phyloP scores from a whole-genome alignment of 2,113 vertebrate genomes.

The Elanus axillaris region DNA sequence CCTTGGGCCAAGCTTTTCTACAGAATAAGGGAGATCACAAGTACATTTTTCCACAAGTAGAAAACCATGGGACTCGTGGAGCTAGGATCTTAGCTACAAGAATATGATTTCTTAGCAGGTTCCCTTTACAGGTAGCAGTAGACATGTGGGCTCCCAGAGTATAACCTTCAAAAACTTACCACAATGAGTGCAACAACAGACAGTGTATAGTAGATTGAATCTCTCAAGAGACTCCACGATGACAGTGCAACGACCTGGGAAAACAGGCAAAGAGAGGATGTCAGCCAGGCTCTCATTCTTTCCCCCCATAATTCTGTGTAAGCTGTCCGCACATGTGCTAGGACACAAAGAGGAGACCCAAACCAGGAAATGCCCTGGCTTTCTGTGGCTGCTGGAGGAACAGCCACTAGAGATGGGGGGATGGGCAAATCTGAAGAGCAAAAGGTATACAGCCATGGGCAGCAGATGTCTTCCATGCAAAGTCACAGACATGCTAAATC shows the following conservation, averaged over 20 bases:
- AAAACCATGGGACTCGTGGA: accelerated
- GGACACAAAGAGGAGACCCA: accelerated
- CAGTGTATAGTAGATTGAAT: slow-evolving; percentile 90
- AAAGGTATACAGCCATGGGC: neutral
- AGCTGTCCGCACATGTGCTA: accelerated
- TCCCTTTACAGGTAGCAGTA: neutral
- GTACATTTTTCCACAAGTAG: neutral
- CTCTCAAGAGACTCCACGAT: slow-evolving; percentile 90
- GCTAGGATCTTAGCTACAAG: neutral
- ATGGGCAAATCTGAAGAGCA: neutral
- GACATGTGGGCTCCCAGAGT: neutral
- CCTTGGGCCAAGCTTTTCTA: neutral
- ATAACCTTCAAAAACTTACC: slow-evolving; percentile 77
- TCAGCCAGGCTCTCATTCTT: neutral
- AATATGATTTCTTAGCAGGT: neutral
- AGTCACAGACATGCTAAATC: neutral
- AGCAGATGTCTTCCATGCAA: neutral
- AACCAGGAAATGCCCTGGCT: neutral
- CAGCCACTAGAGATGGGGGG: neutral
- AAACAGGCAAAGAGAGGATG: neutral
- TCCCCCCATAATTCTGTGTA: accelerated
- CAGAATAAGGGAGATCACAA: neutral
- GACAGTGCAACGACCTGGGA: slow-evolving; percentile 85
- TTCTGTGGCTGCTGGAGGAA: neutral
- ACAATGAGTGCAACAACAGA: slow-evolving; percentile 91